phyloP scores from a whole-genome alignment of 2,113 vertebrate species.

The Ceyx melanurus region DNA sequence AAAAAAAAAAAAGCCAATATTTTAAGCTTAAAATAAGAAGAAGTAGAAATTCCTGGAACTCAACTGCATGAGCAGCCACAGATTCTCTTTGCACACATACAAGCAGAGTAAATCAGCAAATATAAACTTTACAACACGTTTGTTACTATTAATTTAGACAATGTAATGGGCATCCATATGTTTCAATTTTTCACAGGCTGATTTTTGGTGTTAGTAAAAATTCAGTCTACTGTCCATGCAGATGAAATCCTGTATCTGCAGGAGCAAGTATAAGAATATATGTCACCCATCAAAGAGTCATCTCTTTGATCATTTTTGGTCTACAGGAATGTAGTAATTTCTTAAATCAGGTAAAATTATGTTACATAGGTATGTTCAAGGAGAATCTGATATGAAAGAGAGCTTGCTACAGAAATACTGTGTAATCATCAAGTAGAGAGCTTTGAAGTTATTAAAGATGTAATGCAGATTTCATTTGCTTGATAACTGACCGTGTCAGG shows the following conservation, averaged over 20 bases:
- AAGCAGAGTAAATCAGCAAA: not conserved
- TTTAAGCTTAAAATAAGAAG: conserved; percentile 8
- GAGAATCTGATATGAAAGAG: not conserved
- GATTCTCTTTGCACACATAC: not conserved
- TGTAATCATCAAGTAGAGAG: not conserved
- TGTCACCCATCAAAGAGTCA: not conserved
- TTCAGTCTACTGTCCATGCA: not conserved
- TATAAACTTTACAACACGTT: not conserved
- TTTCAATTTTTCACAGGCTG: not conserved
- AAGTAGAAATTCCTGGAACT: not conserved
- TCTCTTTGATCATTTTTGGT: not conserved
- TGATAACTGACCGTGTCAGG: not conserved
- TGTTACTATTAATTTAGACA: not conserved
- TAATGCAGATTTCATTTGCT: not conserved
- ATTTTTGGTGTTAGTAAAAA: not conserved
- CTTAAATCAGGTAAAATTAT: not conserved
- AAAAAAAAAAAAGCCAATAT: not conserved
- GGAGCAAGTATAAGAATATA: not conserved
- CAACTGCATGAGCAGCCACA: not conserved
- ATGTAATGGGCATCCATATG: not conserved
- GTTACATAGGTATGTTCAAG: not conserved
- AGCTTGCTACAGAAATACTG: not conserved
- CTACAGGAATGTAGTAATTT: not conserved
- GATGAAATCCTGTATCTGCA: not conserved
- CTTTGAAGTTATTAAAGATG: not conserved